phyloP scores from a whole-genome alignment of 2,797 vertebrate species.

The Delichon dasypus region DNA sequence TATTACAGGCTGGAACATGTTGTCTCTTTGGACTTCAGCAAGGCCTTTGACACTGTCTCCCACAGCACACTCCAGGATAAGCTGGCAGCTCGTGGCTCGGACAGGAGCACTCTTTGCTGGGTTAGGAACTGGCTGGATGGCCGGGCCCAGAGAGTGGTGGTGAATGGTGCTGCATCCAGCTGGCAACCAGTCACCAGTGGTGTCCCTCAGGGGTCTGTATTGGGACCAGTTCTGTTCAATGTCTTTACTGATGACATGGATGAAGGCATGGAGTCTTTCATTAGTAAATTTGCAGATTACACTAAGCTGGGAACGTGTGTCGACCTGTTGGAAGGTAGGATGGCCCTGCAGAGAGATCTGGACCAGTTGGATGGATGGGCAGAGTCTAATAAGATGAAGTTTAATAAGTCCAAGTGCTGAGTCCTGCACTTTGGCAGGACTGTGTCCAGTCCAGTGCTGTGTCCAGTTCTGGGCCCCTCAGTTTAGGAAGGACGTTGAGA shows the following conservation, averaged over 20 bases:
- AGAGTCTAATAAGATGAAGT: too few species aligned
- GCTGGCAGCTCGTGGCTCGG: not conserved
- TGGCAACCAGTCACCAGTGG: not conserved
- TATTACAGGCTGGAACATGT: not conserved
- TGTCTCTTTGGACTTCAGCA: not conserved
- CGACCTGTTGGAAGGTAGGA: too few species aligned
- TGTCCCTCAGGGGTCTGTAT: not conserved
- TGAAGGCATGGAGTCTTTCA: not conserved
- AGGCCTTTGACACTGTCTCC: not conserved
- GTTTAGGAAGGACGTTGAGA: not conserved
- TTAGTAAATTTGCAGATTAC: not conserved
- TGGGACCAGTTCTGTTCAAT: not conserved
- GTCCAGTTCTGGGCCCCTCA: not conserved
- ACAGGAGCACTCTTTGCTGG: not conserved
- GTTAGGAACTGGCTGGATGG: not conserved
- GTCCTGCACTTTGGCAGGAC: too few species aligned
- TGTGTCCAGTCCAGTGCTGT: too few species aligned
- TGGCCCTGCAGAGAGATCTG: too few species aligned
- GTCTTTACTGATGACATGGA: not conserved
- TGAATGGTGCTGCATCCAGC: not conserved
- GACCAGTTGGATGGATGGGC: too few species aligned
- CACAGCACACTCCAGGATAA: not conserved
- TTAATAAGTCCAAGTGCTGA: too few species aligned
- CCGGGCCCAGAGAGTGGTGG: not conserved
- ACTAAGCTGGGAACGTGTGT: not conserved